A percentile compares a stretch with the other conserved stretches of the same genome.
These are phyloP conservation scores for Aselliscus stoliczkanus DNA, from an alignment of 2,797 vertebrate species.

Conservation along the genomic window DNA sequence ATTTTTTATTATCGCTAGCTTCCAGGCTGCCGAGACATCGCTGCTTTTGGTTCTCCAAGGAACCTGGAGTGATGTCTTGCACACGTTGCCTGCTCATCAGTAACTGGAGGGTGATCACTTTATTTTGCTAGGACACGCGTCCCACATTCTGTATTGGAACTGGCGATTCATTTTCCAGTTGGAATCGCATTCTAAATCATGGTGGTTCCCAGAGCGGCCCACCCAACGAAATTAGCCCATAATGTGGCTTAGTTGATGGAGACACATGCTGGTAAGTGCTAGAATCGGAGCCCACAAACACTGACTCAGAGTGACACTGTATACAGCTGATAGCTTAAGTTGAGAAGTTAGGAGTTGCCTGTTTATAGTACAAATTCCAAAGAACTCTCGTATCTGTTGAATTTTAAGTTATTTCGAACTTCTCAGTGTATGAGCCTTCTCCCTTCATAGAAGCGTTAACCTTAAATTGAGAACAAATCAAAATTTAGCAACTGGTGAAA, in stretches of 20 bases:
- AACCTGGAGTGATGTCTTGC: no score
- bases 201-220: not conserved
- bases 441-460: not conserved
- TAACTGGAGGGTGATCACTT: not conserved
- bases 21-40: not conserved
- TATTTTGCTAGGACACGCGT: not conserved
- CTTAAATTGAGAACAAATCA: not conserved
- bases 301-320: not conserved
- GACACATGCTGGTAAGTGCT: not conserved
- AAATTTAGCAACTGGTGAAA: not conserved
- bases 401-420: slow-evolving; percentile 12
- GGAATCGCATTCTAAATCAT: slow-evolving; percentile 27
- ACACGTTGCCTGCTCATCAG: not conserved
- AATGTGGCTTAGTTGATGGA: not conserved
- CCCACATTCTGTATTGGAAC: not conserved
- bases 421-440: not conserved
- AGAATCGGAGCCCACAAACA: not conserved
- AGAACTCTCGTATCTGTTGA: not conserved
- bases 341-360: not conserved
- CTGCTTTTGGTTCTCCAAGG: not conserved
- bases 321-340: not conserved
- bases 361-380: not conserved
- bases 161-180: slow-evolving; percentile 38
- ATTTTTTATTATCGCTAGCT: not conserved
- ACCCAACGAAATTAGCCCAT: not conserved